Percentiles rank a stretch among this genome's conserved stretches.
Conservation (phyloP, 1,140 invertebrate genomes). For the Ips typographus region DNA sequence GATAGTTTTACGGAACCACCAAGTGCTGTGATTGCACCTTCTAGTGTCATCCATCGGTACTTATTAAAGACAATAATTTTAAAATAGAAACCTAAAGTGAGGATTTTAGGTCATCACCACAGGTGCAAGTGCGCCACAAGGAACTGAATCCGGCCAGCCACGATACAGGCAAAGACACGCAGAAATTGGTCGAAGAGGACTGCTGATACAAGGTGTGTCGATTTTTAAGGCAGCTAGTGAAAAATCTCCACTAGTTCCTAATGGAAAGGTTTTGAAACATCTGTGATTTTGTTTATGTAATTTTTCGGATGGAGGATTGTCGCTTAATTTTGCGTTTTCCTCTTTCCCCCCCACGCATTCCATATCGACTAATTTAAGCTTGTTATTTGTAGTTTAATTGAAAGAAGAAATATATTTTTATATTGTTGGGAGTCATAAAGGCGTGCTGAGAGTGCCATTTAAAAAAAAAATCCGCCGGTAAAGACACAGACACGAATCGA, state of each 20-base stretch:
- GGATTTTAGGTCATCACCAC: slow-evolving; percentile 60
- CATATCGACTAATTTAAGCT: too few species aligned
- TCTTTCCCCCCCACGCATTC: too few species aligned
- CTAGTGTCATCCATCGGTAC: slow-evolving; percentile 71
- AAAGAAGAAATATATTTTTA: too few species aligned
- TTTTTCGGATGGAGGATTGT: not conserved
- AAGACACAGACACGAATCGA: too few species aligned
- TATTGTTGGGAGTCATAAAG: not conserved
- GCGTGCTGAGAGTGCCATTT: slow-evolving; percentile 8
- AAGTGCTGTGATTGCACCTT: slow-evolving; percentile 75
- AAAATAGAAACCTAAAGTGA: slow-evolving; percentile 1
- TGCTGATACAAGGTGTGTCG: slow-evolving; percentile 46
- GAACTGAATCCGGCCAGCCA: slow-evolving; percentile 79
- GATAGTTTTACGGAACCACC: slow-evolving; percentile 59
- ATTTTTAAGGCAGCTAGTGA: too few species aligned
- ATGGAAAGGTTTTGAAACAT: not conserved
- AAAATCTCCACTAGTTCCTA: not conserved
- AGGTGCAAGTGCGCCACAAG: slow-evolving; percentile 69
- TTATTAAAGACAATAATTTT: not conserved
- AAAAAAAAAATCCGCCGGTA: too few species aligned
- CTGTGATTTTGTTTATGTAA: slow-evolving; percentile 4
- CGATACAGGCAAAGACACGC: slow-evolving; percentile 91
- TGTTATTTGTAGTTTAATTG: too few species aligned
- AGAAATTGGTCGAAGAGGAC: slow-evolving; percentile 86
- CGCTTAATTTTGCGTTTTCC: too few species aligned